Evolutionary conservation across 2,888 invertebrate species (phyloP), one percentile per base, ranked within the genome.

Genomic region (Odontocerum albicorne): DNA sequence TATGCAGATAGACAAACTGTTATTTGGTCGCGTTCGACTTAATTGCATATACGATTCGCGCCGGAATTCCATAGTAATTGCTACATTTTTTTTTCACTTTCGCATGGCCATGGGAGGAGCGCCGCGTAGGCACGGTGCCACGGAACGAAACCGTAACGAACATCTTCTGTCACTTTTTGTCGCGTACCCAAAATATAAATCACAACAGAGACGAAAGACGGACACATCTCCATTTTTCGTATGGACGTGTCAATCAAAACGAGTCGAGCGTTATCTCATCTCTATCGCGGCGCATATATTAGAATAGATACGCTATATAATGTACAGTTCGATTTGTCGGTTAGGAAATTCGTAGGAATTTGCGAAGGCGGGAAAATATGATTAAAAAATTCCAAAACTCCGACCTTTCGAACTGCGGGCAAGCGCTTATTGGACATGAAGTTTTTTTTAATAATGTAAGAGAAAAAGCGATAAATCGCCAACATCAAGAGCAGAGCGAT

Each of bases 21-120:
- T 10, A 10, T 10, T 27, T 10, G 27, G 27, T 27, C 27, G 27
- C 27, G 6, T 27, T 4, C 27, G 6, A 10, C 27, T 7, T 7
- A 27, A n/a, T 7, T 10, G 27, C 27, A 4, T 10, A 7, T 10
- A 27, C 27, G 27, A 31, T 31, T 19, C 19, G 33, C 49, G 40
- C 31, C 38, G 40, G 40, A 40, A 36, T 21, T 40, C 40, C 32
- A 13, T 49, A 40, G 39, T 40, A 40, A 49, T 49, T 49, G 40
- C 49, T 40, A 22, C 39, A 49, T 32, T 15, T 45, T 45, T 32
- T 32, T 45, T 45, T 44, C 31, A 31, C 32, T 44, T 32, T 32
- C 19, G 31, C 32, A 21, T 44, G 13, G 4, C 39, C 39, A 19
- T 39, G 39, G 39, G 19, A 16, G 20, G 33, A 19, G n/a, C 35